phyloP scores from a whole-genome alignment of 2,888 invertebrate genomes.

The Mechanitis mazaeus region DNA sequence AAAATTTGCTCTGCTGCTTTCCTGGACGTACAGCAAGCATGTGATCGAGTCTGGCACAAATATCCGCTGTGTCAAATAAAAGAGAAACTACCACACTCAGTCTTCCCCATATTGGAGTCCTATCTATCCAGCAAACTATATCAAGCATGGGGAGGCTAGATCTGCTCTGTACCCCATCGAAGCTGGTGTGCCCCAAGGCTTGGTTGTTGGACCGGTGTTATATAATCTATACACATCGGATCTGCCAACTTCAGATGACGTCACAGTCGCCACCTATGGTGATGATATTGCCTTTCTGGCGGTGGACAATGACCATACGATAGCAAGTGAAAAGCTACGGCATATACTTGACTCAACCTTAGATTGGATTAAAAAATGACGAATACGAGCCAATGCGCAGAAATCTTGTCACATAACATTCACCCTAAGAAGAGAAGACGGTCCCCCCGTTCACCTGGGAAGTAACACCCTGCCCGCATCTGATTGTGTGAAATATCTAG shows the following conservation, averaged over 20 bases:
- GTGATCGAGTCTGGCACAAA: too few species aligned
- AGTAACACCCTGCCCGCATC: too few species aligned
- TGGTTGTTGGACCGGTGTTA: background rate
- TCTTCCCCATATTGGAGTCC: too few species aligned
- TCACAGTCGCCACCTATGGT: constrained; percentile 5
- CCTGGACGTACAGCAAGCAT: too few species aligned
- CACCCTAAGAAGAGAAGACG: constrained; percentile 1
- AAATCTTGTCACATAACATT: constrained; percentile 6
- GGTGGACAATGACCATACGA: background rate
- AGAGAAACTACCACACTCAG: background rate
- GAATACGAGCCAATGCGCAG: constrained; percentile 6
- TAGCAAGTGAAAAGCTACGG: background rate
- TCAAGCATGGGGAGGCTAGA: too few species aligned
- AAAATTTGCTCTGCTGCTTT: too few species aligned
- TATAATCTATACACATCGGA: constrained; percentile 7
- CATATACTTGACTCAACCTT: background rate
- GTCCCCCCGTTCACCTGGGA: constrained; percentile 5
- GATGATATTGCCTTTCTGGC: constrained; percentile 1
- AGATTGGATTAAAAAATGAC: constrained; percentile 5
- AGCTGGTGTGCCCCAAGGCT: constrained; percentile 10
- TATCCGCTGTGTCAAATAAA: background rate
- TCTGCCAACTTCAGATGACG: background rate
- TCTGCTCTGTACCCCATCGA: background rate
- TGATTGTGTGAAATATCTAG: too few species aligned
- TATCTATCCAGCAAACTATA: too few species aligned